These are phyloP conservation scores for Pituophis catenifer DNA, from an alignment of 2,113 vertebrate species.

Conservation along the genomic window DNA sequence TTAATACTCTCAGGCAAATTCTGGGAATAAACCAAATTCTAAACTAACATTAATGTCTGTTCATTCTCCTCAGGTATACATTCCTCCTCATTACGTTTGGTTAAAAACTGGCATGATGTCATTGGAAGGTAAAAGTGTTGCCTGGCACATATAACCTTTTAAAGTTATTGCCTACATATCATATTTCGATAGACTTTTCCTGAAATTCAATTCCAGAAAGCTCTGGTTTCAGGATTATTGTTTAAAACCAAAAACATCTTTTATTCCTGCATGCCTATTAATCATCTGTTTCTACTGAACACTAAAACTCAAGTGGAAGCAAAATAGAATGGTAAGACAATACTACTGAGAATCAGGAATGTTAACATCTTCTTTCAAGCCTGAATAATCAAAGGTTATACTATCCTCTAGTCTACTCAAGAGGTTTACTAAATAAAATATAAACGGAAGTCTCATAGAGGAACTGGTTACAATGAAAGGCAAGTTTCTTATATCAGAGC, in stretches of 20 bases:
- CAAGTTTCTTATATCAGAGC: background rate
- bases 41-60: background rate
- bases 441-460: background rate
- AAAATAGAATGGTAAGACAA: constrained; percentile 13
- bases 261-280: constrained; percentile 32
- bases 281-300: constrained; percentile 26
- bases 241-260: constrained; percentile 33
- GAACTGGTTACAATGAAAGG: background rate
- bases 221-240: constrained; percentile 27
- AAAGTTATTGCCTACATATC: background rate
- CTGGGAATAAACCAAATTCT: background rate
- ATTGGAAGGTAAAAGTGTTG: background rate
- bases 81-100: background rate
- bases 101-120: background rate
- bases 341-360: constrained; percentile 15
- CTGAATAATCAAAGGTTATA: constrained; percentile 8
- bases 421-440: constrained; percentile 12
- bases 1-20: background rate
- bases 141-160: background rate
- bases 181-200: constrained; percentile 31
- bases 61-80: background rate
- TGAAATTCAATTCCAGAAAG: constrained; percentile 35
- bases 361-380: constrained; percentile 19
- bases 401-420: background rate
- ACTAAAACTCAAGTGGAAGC: background rate